Evolutionary conservation across 2,888 invertebrate genomes (phyloP), one percentile per base, ranked within the genome.

Genomic region (Acanthopleura granulata): DNA sequence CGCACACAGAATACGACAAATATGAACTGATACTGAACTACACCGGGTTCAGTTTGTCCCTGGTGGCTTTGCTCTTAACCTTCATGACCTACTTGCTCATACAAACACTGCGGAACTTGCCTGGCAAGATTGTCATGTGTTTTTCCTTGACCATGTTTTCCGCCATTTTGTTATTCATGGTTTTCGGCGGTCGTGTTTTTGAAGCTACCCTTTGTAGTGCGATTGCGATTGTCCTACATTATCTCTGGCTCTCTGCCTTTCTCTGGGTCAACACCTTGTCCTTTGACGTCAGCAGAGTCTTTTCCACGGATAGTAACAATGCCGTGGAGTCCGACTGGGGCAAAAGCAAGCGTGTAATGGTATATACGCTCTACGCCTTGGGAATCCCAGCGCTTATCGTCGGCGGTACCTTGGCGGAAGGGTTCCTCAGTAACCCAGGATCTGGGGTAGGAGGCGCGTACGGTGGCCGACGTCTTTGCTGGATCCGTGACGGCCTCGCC

Each of bases 91-190:
- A 61, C 11, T 61, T n/a, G n/a, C 61, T 61, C 3, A 22, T 61
- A n/a, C 61, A 25, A 22, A 25, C n/a, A 3, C 61, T 61, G 61
- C 61, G 61, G n/a, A 61, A 61, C 25, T n/a, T 61, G n/a, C 61
- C 61, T 25, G 61, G 61, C 3, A n/a, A 22, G 61, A 22, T n/a
- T 25, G 61, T 61, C 61, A 61, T 61, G 61, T 61, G n/a, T 11
- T 25, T 61, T n/a, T 22, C 61, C n/a, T 25, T 61, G 61, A 25
- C 61, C 25, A n/a, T 61, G 61, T 61, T 61, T 61, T 25, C 25
- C 61, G 61, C 61, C n/a, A n/a, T 22, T 61, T 25, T 61, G n/a
- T 61, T 61, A n/a, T 61, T 61, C 61, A 25, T 61, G 25, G 25
- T 25, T 25, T 6, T 25, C 61, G 61, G n/a, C n/a, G n/a, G 25